Conservation (phyloP, 2,888 invertebrate species). For the Erebia epiphron region DNA sequence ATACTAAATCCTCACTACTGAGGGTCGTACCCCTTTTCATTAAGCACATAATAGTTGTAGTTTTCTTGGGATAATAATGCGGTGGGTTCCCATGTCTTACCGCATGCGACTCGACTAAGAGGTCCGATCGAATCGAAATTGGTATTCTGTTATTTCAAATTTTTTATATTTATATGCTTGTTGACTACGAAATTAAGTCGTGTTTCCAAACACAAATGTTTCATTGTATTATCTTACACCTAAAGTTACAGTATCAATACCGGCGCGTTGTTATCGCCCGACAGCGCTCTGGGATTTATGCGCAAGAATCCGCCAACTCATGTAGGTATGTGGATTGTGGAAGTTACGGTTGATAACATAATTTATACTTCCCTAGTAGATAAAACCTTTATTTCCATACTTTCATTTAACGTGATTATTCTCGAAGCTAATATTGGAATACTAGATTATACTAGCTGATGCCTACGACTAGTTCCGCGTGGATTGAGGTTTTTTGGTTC, state of each 20-base stretch:
- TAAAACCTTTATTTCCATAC: constrained; percentile 21
- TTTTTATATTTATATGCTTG: no score
- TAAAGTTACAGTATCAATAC: constrained; percentile 32
- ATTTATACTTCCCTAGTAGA: constrained; percentile 30
- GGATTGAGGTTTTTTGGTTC: no score
- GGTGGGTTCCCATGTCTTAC: no score
- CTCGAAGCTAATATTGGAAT: not conserved
- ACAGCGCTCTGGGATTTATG: constrained; percentile 53
- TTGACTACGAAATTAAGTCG: not conserved
- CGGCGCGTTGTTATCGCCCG: constrained; percentile 47
- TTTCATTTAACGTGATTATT: not conserved
- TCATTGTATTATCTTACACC: constrained; percentile 13
- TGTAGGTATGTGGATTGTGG: constrained; percentile 38
- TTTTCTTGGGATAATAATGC: no score
- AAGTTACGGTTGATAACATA: constrained; percentile 44
- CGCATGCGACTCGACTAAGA: no score
- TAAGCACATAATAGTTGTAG: no score
- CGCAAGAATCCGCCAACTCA: constrained; percentile 43
- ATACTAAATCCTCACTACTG: no score
- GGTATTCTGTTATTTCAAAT: no score
- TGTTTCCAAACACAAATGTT: constrained; percentile 14
- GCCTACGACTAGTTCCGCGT: no score
- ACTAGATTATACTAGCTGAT: no score
- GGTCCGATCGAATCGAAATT: no score
- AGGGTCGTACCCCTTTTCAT: no score